These are phyloP conservation scores for Mustela erminea DNA, from an alignment of 2,797 vertebrate genomes.

Conservation along the genomic window DNA sequence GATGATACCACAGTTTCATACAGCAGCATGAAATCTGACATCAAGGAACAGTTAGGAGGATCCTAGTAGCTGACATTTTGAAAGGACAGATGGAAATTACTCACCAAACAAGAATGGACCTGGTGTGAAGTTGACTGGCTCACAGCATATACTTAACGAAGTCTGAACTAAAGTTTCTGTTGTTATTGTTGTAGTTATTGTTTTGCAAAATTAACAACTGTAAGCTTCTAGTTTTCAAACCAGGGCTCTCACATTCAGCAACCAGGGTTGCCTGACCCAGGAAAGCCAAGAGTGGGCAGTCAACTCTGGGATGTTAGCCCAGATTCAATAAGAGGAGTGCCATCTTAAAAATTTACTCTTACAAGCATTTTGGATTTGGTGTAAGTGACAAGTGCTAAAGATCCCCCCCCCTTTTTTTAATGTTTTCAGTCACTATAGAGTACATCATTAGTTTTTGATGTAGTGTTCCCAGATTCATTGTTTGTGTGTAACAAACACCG, in stretches of 20 bases:
- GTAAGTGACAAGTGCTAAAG: not conserved
- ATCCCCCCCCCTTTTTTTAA: not conserved
- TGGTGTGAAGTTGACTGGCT: conserved; percentile 15
- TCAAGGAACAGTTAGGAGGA: not conserved
- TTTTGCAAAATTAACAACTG: not conserved
- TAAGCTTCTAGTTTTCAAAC: not conserved
- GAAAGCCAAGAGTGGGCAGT: not conserved
- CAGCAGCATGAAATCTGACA: not conserved
- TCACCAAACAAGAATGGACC: not conserved
- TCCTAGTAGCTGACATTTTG: not conserved
- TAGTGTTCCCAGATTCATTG: no score
- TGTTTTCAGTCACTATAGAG: no score
- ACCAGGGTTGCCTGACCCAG: not conserved
- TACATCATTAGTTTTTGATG: no score
- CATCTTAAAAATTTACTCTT: not conserved
- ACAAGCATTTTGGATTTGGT: not conserved
- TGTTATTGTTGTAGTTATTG: not conserved
- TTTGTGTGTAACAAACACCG: no score
- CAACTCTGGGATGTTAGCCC: not conserved
- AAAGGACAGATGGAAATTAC: conserved; percentile 53
- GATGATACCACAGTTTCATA: not conserved
- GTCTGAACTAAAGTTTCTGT: not conserved
- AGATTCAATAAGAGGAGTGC: not conserved
- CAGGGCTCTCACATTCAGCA: not conserved
- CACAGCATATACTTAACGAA: not conserved